These are phyloP conservation scores for Otolemur crassicaudatus DNA, from an alignment of 2,797 vertebrate species.

Conservation along the genomic window DNA sequence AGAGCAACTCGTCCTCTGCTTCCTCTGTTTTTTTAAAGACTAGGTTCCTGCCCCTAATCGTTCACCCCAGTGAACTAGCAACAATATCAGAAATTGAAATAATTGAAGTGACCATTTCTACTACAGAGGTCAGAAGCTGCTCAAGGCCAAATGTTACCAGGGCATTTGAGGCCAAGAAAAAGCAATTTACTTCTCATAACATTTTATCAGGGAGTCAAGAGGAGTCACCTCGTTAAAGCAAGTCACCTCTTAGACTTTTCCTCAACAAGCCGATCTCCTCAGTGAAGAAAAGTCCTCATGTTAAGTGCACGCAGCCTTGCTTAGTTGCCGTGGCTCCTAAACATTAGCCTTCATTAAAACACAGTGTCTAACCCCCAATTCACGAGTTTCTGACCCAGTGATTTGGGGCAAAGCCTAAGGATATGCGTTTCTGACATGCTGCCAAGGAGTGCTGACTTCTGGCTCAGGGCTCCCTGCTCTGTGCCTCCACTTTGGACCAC, in stretches of 20 bases:
- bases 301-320: background rate
- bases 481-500: background rate
- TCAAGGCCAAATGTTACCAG: background rate
- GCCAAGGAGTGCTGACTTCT: background rate
- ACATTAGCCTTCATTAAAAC: background rate
- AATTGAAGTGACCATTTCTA: background rate
- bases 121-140: background rate
- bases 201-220: background rate
- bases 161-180: background rate
- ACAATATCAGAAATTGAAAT: background rate
- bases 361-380: background rate
- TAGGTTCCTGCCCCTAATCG: background rate
- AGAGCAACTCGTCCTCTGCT: background rate
- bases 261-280: background rate
- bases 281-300: background rate
- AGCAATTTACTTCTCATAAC: constrained; percentile 34
- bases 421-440: background rate
- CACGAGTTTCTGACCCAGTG: background rate
- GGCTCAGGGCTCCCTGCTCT: background rate
- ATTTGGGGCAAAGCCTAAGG: too few relatives aligned
- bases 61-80: background rate
- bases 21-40: background rate
- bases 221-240: background rate
- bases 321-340: background rate
- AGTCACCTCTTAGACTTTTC: background rate